Evolutionary conservation across 2,113 vertebrate species (phyloP), one percentile per base, ranked within the genome.

Genomic region (Cairina moschata): DNA sequence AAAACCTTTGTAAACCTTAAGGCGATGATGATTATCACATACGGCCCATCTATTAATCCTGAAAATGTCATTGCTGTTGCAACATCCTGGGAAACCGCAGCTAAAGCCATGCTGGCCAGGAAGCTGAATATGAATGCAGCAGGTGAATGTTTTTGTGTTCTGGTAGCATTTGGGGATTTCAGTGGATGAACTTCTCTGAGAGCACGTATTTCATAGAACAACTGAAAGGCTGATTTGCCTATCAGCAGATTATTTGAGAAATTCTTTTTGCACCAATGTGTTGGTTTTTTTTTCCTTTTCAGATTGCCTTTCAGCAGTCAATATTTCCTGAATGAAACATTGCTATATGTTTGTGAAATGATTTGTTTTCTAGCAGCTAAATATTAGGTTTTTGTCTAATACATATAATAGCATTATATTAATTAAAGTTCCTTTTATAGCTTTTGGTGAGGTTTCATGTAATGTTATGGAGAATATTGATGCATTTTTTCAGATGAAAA

Each of bases 1-100:
- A 98, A 98, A 91, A 96, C 89, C 17, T 98, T 98, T 26, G 87
- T 98, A 92, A 99, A 99, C 91, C 97, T 99, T 29, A 99, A 98
- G 74, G 97, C 98, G 0, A 90, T 86, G 0, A 86, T 99, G 75
- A 98, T 99, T 13, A 88, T 97, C 50, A 95, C 95, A 9, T 96
- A 86, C 0, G 98, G 98, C 8, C 95, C 94, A 3, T 98, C 97
- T 13, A 87, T 99, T 20, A 93, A 96, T 74, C 95, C 97, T n/a
- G 65, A n/a, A 71, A 98, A 97, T 52, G 97, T 99, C 62, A 90
- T 99, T 22, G 98, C 98, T 0, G 29, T 98, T 69, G 97, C 99
- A 0, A 97, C 98, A 8, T 97, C 98, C 13, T 95, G 99, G 89
- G 99, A 99, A 96, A 98, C 96, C 11, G 86, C 98, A 94, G 99